These are phyloP conservation scores for Zingel zingel DNA, from an alignment of 2,113 vertebrate species.

Conservation along the genomic window DNA sequence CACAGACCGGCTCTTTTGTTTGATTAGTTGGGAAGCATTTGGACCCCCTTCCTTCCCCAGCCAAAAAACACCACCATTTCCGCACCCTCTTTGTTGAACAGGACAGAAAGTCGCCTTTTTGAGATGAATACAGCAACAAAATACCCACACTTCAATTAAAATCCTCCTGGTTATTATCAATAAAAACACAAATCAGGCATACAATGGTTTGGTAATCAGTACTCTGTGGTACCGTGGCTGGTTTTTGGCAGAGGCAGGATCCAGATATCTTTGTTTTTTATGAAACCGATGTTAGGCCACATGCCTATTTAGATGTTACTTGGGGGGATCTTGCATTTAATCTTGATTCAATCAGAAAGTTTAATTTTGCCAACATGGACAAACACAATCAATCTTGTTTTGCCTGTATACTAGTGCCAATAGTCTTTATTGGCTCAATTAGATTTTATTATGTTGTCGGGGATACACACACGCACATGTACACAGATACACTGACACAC, in stretches of 20 bases:
- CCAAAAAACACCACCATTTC: constrained; percentile 37
- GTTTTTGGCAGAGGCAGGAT: constrained; percentile 6
- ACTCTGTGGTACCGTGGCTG: neutral
- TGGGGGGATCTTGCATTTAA: constrained; percentile 30
- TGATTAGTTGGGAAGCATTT: constrained; percentile 72
- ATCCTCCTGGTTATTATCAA: constrained; percentile 41
- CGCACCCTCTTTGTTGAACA: constrained; percentile 39
- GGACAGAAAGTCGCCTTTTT: constrained; percentile 36
- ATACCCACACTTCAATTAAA: neutral
- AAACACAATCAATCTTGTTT: constrained; percentile 51
- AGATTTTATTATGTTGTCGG: constrained; percentile 42
- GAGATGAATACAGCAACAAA: constrained; percentile 22
- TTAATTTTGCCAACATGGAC: constrained; percentile 46
- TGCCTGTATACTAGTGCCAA: constrained; percentile 38
- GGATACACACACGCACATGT: neutral
- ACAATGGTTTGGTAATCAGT: constrained; percentile 24
- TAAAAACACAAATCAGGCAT: neutral
- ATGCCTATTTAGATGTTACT: constrained; percentile 28
- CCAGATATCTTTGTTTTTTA: constrained; percentile 11
- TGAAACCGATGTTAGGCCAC: constrained; percentile 13
- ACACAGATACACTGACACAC: constrained; percentile 6
- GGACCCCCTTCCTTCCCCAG: neutral
- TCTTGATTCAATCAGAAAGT: constrained; percentile 58
- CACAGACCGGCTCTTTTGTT: constrained; percentile 83
- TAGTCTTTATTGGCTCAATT: constrained; percentile 44